phyloP scores from a whole-genome alignment of 2,113 vertebrate species.

The Marcusenius ussheri region DNA sequence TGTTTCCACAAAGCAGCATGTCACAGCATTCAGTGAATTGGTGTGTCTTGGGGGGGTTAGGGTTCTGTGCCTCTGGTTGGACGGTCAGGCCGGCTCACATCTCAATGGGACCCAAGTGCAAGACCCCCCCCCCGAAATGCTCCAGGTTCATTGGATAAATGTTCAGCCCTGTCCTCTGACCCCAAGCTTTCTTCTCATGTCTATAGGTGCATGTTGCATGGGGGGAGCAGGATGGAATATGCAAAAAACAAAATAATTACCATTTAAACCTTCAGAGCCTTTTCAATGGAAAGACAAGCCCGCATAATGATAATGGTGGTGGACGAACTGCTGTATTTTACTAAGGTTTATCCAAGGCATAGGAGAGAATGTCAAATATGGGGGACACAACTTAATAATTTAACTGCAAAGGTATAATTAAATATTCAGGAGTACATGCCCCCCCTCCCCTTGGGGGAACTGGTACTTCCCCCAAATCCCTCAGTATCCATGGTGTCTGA shows the following conservation, averaged over 20 bases:
- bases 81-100: no score
- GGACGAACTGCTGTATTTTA: background rate
- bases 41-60: background rate
- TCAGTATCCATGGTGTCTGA: background rate
- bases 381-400: background rate
- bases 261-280: background rate
- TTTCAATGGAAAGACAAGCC: background rate
- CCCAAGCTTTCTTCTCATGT: no score
- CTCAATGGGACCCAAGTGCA: no score
- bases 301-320: background rate
- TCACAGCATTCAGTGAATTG: background rate
- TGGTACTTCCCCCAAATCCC: background rate
- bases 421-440: background rate
- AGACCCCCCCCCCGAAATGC: no score
- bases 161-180: no score
- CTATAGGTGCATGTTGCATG: no score
- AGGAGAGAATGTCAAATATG: background rate
- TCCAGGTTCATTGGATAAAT: no score
- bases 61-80: no score
- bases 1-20: background rate
- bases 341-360: background rate
- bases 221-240: no score
- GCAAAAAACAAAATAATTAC: no score
- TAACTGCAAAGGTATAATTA: background rate
- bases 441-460: no score